Evolutionary conservation across 2,113 vertebrate genomes (phyloP).

Genomic region (Osmerus eperlanus): DNA sequence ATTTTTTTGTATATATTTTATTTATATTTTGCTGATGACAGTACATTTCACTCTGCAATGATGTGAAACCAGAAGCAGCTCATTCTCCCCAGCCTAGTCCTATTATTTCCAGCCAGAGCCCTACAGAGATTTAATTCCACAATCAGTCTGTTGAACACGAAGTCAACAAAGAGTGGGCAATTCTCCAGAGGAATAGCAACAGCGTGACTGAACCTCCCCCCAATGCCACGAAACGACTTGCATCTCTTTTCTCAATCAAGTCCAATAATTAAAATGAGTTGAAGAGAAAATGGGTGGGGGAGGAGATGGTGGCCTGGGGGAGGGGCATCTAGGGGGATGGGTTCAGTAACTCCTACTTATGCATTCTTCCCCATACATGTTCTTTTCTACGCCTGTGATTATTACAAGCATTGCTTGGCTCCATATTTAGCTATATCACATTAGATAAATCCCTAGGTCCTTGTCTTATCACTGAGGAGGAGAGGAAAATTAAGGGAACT

Average conservation of each 20-base stretch:
- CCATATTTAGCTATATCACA: background rate
- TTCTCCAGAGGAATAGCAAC: slow-evolving; percentile 36
- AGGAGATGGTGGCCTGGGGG: too few relatives aligned
- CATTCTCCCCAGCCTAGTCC: slow-evolving; percentile 20
- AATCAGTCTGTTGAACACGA: slow-evolving; percentile 57
- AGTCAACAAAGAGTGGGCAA: slow-evolving; percentile 48
- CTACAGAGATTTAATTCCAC: slow-evolving; percentile 57
- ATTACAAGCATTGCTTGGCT: slow-evolving; percentile 29
- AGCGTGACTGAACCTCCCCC: slow-evolving; percentile 22
- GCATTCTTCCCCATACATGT: background rate
- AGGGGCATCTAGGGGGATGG: background rate
- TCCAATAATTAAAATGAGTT: slow-evolving; percentile 35
- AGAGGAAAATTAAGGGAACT: slow-evolving; percentile 11
- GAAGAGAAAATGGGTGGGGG: slow-evolving; percentile 1
- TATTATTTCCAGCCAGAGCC: slow-evolving; percentile 49
- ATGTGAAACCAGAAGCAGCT: slow-evolving; percentile 51
- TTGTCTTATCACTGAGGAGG: slow-evolving; percentile 21
- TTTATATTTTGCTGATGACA: slow-evolving; percentile 52
- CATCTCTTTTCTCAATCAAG: slow-evolving; percentile 19
- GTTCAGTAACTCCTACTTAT: background rate
- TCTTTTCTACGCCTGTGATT: slow-evolving; percentile 19
- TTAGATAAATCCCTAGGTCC: slow-evolving; percentile 17
- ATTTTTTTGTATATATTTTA: background rate
- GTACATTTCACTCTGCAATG: slow-evolving; percentile 47
- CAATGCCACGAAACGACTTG: slow-evolving; percentile 11